Percentiles rank a stretch among this genome's conserved stretches.
These are phyloP conservation scores for Carduelis carduelis DNA, from an alignment of 2,797 vertebrate species.

Conservation along the genomic window DNA sequence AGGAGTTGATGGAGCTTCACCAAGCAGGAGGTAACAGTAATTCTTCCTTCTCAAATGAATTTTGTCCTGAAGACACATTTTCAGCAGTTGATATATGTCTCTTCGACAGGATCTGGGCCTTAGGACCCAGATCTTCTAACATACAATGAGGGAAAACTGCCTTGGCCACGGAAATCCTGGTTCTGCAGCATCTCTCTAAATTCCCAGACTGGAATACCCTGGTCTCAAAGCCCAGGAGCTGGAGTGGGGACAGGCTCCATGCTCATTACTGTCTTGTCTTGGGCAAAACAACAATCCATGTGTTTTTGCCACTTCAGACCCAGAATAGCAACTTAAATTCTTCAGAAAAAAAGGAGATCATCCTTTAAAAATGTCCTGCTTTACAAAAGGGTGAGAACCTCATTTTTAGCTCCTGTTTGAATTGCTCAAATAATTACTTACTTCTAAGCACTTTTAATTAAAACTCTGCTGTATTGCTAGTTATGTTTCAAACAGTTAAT, in stretches of 20 bases:
- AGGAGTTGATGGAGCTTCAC: not conserved
- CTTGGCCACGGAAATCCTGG: not conserved
- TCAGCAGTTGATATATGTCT: not conserved
- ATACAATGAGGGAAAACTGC: not conserved
- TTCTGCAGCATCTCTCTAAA: not conserved
- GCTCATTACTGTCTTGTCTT: not conserved
- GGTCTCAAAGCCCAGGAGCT: not conserved
- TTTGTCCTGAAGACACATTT: not conserved
- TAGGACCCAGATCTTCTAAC: not conserved
- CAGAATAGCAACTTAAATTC: not conserved
- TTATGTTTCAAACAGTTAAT: slow-evolving; percentile 6
- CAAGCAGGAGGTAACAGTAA: not conserved
- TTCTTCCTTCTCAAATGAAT: not conserved
- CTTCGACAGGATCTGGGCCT: not conserved
- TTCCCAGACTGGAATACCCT: not conserved
- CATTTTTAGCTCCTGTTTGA: not conserved
- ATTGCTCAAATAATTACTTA: slow-evolving; percentile 4
- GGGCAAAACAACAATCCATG: not conserved
- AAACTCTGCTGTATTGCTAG: not conserved
- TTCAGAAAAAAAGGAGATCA: not conserved
- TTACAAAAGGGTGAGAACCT: not conserved
- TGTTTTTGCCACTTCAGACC: not conserved
- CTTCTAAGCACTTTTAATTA: slow-evolving; percentile 16
- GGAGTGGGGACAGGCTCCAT: not conserved
- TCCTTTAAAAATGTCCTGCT: not conserved